These are phyloP conservation scores for Aphelinus certus DNA, from an alignment of 1,140 invertebrate genomes.

Conservation along the genomic window DNA sequence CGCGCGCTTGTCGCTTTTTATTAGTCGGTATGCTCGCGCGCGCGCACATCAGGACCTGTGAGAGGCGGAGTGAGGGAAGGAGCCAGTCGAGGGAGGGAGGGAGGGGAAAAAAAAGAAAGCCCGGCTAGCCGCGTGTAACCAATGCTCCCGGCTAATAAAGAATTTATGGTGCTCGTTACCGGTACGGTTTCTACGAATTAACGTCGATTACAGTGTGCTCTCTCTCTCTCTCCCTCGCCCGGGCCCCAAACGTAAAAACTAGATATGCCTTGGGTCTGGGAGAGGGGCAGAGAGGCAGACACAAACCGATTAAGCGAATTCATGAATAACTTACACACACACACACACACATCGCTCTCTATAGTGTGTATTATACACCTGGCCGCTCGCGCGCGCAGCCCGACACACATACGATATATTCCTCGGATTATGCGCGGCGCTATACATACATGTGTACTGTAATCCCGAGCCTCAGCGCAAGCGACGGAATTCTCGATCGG, in stretches of 20 bases:
- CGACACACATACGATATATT: not conserved
- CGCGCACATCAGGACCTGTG: constrained; percentile 9
- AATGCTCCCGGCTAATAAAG: constrained; percentile 59
- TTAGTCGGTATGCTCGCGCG: constrained; percentile 6
- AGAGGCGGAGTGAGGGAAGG: constrained; percentile 23
- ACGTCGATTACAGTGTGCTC: constrained; percentile 57
- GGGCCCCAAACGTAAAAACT: constrained; percentile 59
- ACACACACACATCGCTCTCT: constrained; percentile 22
- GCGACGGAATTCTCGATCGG: no score
- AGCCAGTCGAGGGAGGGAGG: constrained; percentile 12
- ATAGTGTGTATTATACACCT: constrained; percentile 29
- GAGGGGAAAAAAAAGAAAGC: constrained; percentile 32
- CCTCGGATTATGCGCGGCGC: constrained; percentile 1
- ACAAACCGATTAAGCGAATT: constrained; percentile 65
- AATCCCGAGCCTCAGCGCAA: constrained; percentile 23
- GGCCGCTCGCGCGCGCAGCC: constrained; percentile 21
- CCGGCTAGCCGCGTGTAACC: constrained; percentile 25
- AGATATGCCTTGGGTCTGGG: constrained; percentile 48
- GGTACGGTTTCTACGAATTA: constrained; percentile 64
- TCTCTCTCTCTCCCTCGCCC: not conserved
- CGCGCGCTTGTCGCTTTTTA: constrained; percentile 25
- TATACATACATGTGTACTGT: not conserved
- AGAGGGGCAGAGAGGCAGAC: constrained; percentile 41
- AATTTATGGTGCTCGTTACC: constrained; percentile 64
- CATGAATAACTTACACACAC: constrained; percentile 63